phyloP scores from a whole-genome alignment of 2,113 vertebrate species.

The Hyaena hyaena region DNA sequence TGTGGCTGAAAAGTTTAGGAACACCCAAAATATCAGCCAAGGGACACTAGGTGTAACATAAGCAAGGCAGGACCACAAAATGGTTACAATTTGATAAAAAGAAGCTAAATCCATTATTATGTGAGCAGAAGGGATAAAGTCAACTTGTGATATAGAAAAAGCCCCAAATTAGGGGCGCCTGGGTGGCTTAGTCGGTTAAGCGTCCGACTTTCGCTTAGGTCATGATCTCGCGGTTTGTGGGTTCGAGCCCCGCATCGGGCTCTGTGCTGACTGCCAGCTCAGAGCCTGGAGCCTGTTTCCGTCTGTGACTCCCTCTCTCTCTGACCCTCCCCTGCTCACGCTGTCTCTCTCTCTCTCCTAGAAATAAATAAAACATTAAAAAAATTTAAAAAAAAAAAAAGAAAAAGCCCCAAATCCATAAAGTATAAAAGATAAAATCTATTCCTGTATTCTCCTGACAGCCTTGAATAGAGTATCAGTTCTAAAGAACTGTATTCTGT shows the following conservation, averaged over 20 bases:
- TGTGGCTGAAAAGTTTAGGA: background rate
- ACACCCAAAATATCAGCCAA: background rate
- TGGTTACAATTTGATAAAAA: background rate
- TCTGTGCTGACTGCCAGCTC: too few species aligned
- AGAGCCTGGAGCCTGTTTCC: too few species aligned
- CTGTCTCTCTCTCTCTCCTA: too few species aligned
- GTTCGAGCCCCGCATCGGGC: too few species aligned
- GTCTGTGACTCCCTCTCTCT: too few species aligned
- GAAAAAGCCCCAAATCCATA: background rate
- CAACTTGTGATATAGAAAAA: conserved; percentile 18
- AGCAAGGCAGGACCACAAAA: background rate
- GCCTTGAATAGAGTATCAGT: background rate
- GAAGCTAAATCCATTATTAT: background rate
- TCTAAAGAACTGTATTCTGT: background rate
- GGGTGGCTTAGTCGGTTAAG: too few species aligned
- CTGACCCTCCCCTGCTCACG: too few species aligned
- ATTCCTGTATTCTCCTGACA: background rate
- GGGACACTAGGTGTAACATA: background rate
- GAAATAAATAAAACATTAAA: too few species aligned
- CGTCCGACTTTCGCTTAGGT: too few species aligned
- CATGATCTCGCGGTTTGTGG: too few species aligned
- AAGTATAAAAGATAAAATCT: background rate
- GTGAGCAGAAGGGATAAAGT: background rate
- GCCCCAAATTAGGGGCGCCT: too few species aligned
- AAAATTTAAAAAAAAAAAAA: too few species aligned